Percentiles rank a stretch among this genome's conserved stretches.
phyloP scores from a whole-genome alignment of 2,888 invertebrate species.

The Galerucella calmariensis region DNA sequence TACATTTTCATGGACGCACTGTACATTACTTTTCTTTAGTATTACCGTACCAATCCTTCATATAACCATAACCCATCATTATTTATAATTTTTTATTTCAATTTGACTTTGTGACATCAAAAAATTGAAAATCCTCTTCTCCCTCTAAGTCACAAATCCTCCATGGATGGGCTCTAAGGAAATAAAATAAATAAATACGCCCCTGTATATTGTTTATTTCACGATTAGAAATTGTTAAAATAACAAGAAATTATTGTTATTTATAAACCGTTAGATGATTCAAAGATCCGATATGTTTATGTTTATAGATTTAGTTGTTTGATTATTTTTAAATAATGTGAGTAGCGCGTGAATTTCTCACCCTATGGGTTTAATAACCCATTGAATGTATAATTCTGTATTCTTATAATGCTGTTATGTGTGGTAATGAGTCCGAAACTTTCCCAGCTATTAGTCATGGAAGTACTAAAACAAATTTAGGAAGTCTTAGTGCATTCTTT shows the following conservation, averaged over 20 bases:
- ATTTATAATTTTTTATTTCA: too few relatives aligned
- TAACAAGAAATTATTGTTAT: not conserved
- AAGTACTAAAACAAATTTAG: not conserved
- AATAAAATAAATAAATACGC: not conserved
- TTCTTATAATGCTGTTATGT: not conserved
- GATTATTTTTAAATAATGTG: conserved; percentile 5
- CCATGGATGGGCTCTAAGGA: too few relatives aligned
- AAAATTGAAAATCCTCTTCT: too few relatives aligned
- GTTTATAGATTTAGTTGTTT: not conserved
- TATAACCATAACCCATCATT: too few relatives aligned
- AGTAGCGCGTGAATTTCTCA: conserved; percentile 2
- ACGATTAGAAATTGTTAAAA: not conserved
- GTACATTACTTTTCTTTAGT: too few relatives aligned
- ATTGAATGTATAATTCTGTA: not conserved
- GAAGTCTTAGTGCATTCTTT: not conserved
- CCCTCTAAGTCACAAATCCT: too few relatives aligned
- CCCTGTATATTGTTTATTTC: not conserved
- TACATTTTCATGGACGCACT: too few relatives aligned
- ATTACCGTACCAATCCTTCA: too few relatives aligned
- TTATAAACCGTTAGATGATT: not conserved
- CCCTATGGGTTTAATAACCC: conserved; percentile 4
- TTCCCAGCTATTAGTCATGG: conserved; percentile 3
- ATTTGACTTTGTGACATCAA: too few relatives aligned
- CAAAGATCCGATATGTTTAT: not conserved
- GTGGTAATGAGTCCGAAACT: conserved; percentile 7